Conservation (phyloP, 1,140 invertebrate genomes). For the Hycleus phaleratus region DNA sequence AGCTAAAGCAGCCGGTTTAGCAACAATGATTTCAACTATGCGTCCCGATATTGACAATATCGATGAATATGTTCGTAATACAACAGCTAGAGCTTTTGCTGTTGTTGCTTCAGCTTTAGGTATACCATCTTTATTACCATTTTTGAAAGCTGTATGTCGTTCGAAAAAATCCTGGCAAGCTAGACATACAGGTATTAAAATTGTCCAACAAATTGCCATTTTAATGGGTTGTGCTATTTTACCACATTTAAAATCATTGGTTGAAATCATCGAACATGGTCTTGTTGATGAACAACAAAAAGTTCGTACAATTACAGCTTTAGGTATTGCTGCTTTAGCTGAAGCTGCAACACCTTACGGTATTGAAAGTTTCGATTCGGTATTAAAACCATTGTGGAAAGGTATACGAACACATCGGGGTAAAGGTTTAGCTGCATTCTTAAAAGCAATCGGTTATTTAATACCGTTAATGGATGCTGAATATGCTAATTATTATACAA, state of each 20-base stretch:
- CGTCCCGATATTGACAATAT: slow-evolving; percentile 99
- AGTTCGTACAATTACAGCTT: slow-evolving; percentile 94
- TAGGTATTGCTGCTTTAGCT: slow-evolving; percentile 95
- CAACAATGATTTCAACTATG: slow-evolving; percentile 99
- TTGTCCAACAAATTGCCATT: slow-evolving; percentile 99
- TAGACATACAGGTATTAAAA: slow-evolving; percentile 98
- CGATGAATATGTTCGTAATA: slow-evolving; percentile 99
- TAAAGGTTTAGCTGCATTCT: slow-evolving; percentile 96
- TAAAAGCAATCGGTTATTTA: slow-evolving; percentile 98
- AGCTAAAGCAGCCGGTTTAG: slow-evolving; percentile 98
- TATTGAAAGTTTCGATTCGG: slow-evolving; percentile 99
- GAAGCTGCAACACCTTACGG: slow-evolving; percentile 99
- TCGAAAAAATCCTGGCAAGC: slow-evolving; percentile 99
- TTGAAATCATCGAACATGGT: slow-evolving; percentile 99
- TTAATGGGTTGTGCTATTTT: slow-evolving; percentile 99
- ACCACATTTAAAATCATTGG: slow-evolving; percentile 94
- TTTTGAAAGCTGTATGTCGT: slow-evolving; percentile 97
- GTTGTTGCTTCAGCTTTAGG: slow-evolving; percentile 98
- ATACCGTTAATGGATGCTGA: slow-evolving; percentile 99
- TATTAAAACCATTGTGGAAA: slow-evolving; percentile 98
- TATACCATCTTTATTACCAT: slow-evolving; percentile 95
- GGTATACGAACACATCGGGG: slow-evolving; percentile 95
- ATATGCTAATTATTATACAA: slow-evolving; percentile 98
- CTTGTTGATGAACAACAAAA: slow-evolving; percentile 83
- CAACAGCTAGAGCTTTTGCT: slow-evolving; percentile 97